Percentiles rank a stretch among this genome's conserved stretches.
These are phyloP conservation scores for Synergus gifuensis DNA, from an alignment of 2,888 invertebrate species.

Conservation along the genomic window DNA sequence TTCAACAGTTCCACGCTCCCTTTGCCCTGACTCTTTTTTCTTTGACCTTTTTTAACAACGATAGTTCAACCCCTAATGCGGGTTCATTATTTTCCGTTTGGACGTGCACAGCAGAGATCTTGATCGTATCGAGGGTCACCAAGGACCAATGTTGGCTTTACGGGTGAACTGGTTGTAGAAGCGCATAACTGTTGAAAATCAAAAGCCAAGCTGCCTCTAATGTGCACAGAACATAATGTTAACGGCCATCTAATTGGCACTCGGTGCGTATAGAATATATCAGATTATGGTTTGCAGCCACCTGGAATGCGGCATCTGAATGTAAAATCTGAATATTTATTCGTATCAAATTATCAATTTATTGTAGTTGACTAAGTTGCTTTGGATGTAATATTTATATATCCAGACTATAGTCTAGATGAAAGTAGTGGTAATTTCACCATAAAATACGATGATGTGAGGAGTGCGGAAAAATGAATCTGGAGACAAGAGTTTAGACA, in stretches of 20 bases:
- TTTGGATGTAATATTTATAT: no score
- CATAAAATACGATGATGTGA: no score
- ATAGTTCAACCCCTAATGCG: conserved; percentile 69
- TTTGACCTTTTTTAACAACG: conserved; percentile 54
- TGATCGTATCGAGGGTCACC: conserved; percentile 62
- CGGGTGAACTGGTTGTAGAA: conserved; percentile 46
- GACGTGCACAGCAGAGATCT: conserved; percentile 63
- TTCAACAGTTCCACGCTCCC: conserved; percentile 34
- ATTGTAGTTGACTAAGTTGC: no score
- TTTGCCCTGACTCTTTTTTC: conserved; percentile 44
- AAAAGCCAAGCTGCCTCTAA: conserved; percentile 49
- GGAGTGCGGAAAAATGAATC: no score
- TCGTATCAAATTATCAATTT: no score
- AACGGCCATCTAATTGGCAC: conserved; percentile 72
- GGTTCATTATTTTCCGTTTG: conserved; percentile 72
- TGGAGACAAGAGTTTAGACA: no score
- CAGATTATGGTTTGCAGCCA: neutral
- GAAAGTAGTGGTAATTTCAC: no score
- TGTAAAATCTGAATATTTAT: neutral
- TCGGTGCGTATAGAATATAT: conserved; percentile 55
- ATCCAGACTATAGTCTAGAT: no score
- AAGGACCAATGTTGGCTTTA: conserved; percentile 51
- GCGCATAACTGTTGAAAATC: conserved; percentile 51
- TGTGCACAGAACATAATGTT: conserved; percentile 61
- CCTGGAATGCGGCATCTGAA: neutral